Conservation (phyloP, 53 echinoderm and acorn worm species). For the Holothuria scabra region DNA sequence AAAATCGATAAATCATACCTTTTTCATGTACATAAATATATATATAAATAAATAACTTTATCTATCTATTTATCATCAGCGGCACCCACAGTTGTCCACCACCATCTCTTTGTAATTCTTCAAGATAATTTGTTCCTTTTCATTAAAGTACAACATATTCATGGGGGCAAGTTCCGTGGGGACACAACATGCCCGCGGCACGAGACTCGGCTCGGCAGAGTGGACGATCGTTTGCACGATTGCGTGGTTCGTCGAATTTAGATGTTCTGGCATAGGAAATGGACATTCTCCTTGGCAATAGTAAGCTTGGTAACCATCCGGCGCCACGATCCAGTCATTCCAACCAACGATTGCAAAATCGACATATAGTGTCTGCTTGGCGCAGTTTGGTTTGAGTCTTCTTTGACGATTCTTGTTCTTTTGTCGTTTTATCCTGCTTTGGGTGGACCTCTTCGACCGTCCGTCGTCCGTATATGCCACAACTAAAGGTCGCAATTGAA, state of each 20-base stretch:
- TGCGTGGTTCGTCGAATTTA: conserved; percentile 94
- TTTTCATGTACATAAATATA: conserved; percentile 24
- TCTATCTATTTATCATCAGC: conserved; percentile 51
- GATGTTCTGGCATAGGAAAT: conserved; percentile 83
- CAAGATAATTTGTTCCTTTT: conserved; percentile 81
- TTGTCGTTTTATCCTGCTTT: conserved; percentile 52
- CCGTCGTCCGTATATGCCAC: conserved; percentile 95
- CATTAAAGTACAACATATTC: conserved; percentile 94
- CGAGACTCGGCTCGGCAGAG: conserved; percentile 86
- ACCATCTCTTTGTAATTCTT: conserved; percentile 99
- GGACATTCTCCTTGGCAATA: conserved; percentile 99
- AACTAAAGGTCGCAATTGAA: conserved; percentile 77
- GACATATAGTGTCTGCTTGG: conserved; percentile 84
- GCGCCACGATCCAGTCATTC: conserved; percentile 98
- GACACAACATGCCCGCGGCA: conserved; percentile 95
- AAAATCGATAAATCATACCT: not conserved
- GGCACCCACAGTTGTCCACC: conserved; percentile 94
- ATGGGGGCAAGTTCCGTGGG: conserved; percentile 95
- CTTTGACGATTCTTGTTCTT: conserved; percentile 68
- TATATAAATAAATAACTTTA: conserved; percentile 21
- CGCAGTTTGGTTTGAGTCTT: conserved; percentile 81
- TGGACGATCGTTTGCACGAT: conserved; percentile 98
- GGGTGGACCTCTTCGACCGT: conserved; percentile 71
- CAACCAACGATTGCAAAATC: conserved; percentile 95
- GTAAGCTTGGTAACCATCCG: conserved; percentile 92